Base-by-base conservation (phyloP, 2,113 vertebrate species). In the Heterotilapia buettikoferi region DNA sequence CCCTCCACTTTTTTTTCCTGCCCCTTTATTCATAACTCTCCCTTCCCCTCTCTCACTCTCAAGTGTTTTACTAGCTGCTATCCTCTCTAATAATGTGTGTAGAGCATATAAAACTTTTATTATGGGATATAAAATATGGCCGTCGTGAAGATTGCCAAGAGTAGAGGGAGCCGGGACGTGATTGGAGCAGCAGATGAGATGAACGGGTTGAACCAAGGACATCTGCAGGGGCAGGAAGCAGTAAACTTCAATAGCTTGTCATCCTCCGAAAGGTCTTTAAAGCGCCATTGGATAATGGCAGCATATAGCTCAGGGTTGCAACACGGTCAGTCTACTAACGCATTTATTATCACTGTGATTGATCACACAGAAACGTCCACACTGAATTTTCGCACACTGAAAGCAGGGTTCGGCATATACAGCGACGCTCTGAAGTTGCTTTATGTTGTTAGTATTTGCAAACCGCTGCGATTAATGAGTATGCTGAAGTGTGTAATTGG, bases 51-150 rank as follows among this genome's bases (percentile, higher is more conserved):
- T 86, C 90, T 90, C 86, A 85, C 89, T 89, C 93, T 90, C 89
- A 93, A 93, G 93, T 94, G 91, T 95, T 95, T 94, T 95, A 95
- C 95, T 93, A 94, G 94, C 95, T 94, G 94, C 95, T 94, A 94
- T 94, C 94, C 93, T 94, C 94, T 93, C 95, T 95, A 95, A 96
- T 94, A 95, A 95, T 95, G 93, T 95, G 94, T 95, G 94, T 93
- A 92, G 94, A 94, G 95, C 93, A 21, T 93, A 96, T 96, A 96
- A 95, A 96, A 95, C 92, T 94, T 96, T 96, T 96, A 95, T 93
- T 93, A 94, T 85, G 89, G 90, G 90, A 92, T 93, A 95, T 95
- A 96, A 96, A 96, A 95, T 94, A 95, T 90, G 93, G 92, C 92
- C 86, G 93, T 90, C 88, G 80, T 90, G 89, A 93, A 91, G 90